Base-by-base conservation (phyloP, 2,797 vertebrate species). In the Hydrophis major region DNA sequence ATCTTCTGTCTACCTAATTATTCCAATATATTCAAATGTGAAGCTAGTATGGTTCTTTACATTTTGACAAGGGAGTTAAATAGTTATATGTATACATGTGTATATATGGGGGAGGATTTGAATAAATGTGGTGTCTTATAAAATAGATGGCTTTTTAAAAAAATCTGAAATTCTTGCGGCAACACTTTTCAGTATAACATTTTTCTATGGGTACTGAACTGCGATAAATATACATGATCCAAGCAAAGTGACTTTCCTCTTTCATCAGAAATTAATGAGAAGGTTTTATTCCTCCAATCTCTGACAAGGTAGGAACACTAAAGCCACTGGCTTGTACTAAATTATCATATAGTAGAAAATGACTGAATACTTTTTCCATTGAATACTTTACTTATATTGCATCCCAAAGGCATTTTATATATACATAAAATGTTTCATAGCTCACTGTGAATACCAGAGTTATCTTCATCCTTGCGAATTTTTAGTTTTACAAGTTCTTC, bases 391-490 rank as follows among this genome's bases (percentile, higher is more conserved):
- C 56, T 91, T n/a, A 50, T 42, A 86, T 90, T 16, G 4, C 18
- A 60, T 92, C 59, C 59, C 93, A 89, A 91, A 91, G 25, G 89
- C 12, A 55, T 47, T 93, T 78, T 27, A 89, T 94, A 94, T 11
- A 90, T 12, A 90, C 4, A 90, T 37, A 94, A 90, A 88, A 89
- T 89, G 61, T 63, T 94, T 92, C 63, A 86, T 83, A 88, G 61
- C 42, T 95, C 89, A 94, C 86, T 90, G 32, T 60, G 92, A 91
- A 50, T 98, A 99, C 99, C 99, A 0, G 99, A 99, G 97, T 99
- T 99, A 96, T 99, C 99, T 97, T 99, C 99, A 83, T 99, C 99
- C 97, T 99, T 99, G 93, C 99, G 98, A 94, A 99, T 99, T 97
- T 99, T 99, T 87, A 99, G 98, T 93, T 99, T 99, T 25, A 99